phyloP scores from a whole-genome alignment of 2,888 invertebrate genomes.

The Orchesellides sinensis region DNA sequence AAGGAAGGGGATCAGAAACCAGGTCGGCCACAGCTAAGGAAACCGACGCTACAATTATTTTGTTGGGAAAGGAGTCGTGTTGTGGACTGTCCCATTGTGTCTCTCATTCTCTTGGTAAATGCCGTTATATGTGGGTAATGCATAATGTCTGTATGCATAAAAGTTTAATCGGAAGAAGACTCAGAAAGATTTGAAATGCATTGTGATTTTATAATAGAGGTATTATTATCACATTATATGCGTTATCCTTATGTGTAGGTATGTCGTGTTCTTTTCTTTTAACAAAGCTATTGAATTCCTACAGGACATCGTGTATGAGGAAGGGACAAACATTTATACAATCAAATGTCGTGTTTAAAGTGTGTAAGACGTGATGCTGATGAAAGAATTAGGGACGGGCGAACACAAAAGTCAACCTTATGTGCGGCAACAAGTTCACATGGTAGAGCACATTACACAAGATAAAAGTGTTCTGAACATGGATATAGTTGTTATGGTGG shows the following conservation, averaged over 20 bases:
- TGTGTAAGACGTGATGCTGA: constrained; percentile 50
- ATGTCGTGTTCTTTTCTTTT: too few species aligned
- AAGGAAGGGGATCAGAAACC: constrained; percentile 43
- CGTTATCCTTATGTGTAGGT: too few species aligned
- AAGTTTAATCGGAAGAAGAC: too few species aligned
- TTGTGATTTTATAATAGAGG: constrained; percentile 35
- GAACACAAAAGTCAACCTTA: constrained; percentile 33
- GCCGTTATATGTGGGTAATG: not conserved
- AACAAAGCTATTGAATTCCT: constrained; percentile 12
- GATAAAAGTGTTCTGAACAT: constrained; percentile 24
- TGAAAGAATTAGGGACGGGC: constrained; percentile 53
- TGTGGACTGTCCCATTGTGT: constrained; percentile 55
- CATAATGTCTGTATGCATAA: not conserved
- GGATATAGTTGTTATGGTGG: constrained; percentile 68
- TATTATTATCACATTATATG: constrained; percentile 44
- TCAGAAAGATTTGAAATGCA: constrained; percentile 8
- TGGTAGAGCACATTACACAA: not conserved
- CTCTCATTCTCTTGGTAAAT: constrained; percentile 14
- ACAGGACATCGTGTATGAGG: not conserved
- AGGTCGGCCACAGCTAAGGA: constrained; percentile 75
- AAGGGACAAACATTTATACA: not conserved
- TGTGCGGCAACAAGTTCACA: constrained; percentile 34
- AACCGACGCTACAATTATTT: constrained; percentile 74
- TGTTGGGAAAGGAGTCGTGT: constrained; percentile 51
- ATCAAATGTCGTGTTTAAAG: not conserved